Evolutionary conservation across 2,797 vertebrate genomes (phyloP), one percentile per base, ranked within the genome.

Genomic region (Pipistrellus pipistrellus): DNA sequence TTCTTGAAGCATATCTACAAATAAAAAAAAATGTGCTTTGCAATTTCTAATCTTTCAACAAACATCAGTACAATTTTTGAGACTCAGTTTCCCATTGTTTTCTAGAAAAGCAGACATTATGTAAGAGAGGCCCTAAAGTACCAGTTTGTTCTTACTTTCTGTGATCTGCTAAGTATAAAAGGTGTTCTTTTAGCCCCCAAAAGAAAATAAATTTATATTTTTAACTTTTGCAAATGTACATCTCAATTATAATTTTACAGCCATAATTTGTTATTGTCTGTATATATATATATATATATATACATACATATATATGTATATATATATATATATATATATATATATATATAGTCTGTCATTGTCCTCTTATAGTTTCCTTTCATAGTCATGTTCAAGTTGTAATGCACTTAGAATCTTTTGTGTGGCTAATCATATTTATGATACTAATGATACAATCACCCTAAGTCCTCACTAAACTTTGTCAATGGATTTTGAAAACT

Each of bases 1-100:
- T 93, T 32, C 21, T 81, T 78, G 32, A 85, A 91, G 14, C 5
- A 71, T 72, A 76, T 68, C 73, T 90, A 91, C 76, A 88, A 81
- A 11, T 21, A 53, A 53, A 85, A 90, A n/a, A n/a, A 64, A 32
- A 27, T 11, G 7, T 75, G 5, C 77, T 94, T 92, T 77, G 18
- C 76, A 90, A 78, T 10, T 88, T 48, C 2, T 32, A 55, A 8
- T 64, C 44, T 88, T 88, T 57, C 6, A 68, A 18, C 15, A 88
- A 68, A 77, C 62, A 72, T 64, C 68, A 91, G 18, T 89, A 72
- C 15, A 95, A 76, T 11, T 83, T 82, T 35, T 64, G 41, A 3
- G 12, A 85, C 27, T 88, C 20, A 76, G 44, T 94, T 92, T 83
- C 27, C 35, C 30, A 80, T 62, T 6, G 1, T 91, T 4, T 76